Base-by-base conservation (phyloP, 2,113 vertebrate species). In the Corynorhinus townsendii region DNA sequence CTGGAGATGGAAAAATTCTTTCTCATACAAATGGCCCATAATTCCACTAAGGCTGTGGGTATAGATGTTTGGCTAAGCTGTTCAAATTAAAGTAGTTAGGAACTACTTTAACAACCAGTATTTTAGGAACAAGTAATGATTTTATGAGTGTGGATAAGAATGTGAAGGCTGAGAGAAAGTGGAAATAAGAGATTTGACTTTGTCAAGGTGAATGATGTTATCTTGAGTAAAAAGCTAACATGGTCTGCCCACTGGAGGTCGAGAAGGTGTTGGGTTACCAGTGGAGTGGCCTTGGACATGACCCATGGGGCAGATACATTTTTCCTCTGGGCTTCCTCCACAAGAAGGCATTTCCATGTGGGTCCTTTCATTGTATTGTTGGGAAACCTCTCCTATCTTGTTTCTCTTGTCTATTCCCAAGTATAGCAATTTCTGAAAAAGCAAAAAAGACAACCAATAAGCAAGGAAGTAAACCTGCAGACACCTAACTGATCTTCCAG, bases 201-300 rank as follows among this genome's bases (percentile, higher is more conserved):
- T 96, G 66, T 91, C 96, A 95, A 97, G 89, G 90, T 95, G 76
- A 96, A 54, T 40, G 38, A 93, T 95, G 45, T 87, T 96, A 97
- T 97, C 95, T 95, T 82, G 66, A 81, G 96, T 95, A 84, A 72
- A 62, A 89, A 54, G 88, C 79, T 79, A 93, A 69, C 69, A 15
- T 3, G 8, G 35, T 69, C 89, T 26, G 4, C 5, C 26, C 85
- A 45, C 73, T 96, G 89, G 93, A 33, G 38, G 77, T 52, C 92
- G 45, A 4, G 38, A 87, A 43, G 77, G 87, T 86, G 52, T 97
- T 97, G 89, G 26, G 38, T 98, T 96, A 88, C 86, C 12, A 26
- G 52, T 33, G 45, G 66, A 82, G 64, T 79, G 40, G 15, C 84
- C 94, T 89, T 86, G 85, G 47, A 76, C n/a, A 0, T 97, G 97